These are phyloP conservation scores for Tragulus kanchil DNA, from an alignment of 2,113 vertebrate species.

Conservation along the genomic window DNA sequence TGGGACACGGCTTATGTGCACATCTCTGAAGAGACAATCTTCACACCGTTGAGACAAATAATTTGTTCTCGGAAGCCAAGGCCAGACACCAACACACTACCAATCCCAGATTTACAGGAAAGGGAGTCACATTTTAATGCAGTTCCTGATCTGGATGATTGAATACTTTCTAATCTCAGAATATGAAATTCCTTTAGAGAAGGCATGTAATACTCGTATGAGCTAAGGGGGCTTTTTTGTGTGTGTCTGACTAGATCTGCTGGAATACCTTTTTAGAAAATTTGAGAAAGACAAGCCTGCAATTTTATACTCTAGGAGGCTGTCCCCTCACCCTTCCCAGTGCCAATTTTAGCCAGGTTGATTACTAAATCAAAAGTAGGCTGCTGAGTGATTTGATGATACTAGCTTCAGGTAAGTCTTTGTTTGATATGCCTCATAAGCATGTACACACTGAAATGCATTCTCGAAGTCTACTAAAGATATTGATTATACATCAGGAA, in stretches of 20 bases:
- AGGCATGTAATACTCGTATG: neutral
- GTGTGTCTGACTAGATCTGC: neutral
- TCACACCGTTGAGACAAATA: neutral
- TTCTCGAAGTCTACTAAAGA: constrained; percentile 38
- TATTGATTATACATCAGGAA: constrained; percentile 65
- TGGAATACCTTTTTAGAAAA: constrained; percentile 25
- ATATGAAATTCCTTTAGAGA: constrained; percentile 23
- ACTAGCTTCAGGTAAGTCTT: constrained; percentile 16
- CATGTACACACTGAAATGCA: neutral
- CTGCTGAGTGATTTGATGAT: constrained; percentile 45
- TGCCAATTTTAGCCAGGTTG: neutral
- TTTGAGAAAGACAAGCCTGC: neutral
- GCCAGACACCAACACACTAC: neutral
- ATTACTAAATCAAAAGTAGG: constrained; percentile 46
- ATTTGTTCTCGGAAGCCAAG: neutral
- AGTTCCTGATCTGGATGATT: neutral
- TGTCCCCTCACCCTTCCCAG: neutral
- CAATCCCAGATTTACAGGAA: constrained; percentile 31
- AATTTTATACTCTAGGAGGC: constrained; percentile 16
- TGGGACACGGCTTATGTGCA: neutral
- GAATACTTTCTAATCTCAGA: constrained; percentile 14
- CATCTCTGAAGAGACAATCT: neutral
- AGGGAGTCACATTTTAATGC: neutral
- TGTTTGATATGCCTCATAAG: constrained; percentile 54
- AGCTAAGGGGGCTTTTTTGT: constrained; percentile 30